Base-by-base conservation (phyloP, 2,888 invertebrate genomes). In the Hirtodrosophila confusa region DNA sequence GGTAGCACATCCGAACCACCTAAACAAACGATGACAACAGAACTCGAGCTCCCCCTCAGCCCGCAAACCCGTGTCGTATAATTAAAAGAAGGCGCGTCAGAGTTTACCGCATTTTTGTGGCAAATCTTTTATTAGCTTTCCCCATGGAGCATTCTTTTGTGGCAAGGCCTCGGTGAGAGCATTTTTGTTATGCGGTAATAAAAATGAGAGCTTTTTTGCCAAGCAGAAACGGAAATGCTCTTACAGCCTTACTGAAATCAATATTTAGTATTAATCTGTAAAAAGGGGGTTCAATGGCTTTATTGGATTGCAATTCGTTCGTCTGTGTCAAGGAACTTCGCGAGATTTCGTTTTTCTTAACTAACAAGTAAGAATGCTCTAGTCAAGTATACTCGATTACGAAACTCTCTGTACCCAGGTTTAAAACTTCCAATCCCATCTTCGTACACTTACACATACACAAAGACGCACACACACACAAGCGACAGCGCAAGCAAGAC, bases 121-220 rank as follows among this genome's bases (percentile, higher is more conserved):
- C 58, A 68, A 67, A 77, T 79, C 61, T 83, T 83, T 80, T 68
- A 80, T 79, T 74, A 70, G 80, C 86, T 76, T 68, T 40, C 6
- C 33, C 31, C 35, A 10, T 41, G 40, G 31, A 23, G 40, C 47
- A 58, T 50, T 45, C 39, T 41, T 48, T 47, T 41, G 53, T 39
- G 48, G 36, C 3, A 51, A 45, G 31, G 17, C 9, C 50, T 50
- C 36, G 3, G 8, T 27, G 11, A 29, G n/a, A 47, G n/a, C 17
- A 49, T 43, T 43, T 48, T 7, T 54, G 17, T 47, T 36, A 31
- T 17, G 12, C 24, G 35, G 29, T 53, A 47, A 51, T 23, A 27
- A 27, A 27, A 24, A 9, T 10, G 12, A 4, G 17, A 36, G 4
- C 4, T 60, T 23, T 11, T 49, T 3, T 3, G 10, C 9, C 33